phyloP scores from a whole-genome alignment of 2,888 invertebrate genomes.

The Schrankia costaestrigalis region DNA sequence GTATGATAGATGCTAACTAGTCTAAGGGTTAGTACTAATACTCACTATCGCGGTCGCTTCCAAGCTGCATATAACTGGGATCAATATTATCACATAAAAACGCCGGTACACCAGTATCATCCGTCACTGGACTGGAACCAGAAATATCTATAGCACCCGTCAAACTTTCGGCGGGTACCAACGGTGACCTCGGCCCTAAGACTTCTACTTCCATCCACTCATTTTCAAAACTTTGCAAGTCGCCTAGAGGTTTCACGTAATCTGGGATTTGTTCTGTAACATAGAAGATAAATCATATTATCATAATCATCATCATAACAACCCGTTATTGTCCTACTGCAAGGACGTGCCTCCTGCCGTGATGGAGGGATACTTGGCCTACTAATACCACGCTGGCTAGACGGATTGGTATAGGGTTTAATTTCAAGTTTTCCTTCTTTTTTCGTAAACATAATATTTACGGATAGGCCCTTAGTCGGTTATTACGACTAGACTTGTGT shows the following conservation, averaged over 20 bases:
- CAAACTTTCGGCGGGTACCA: slow-evolving; percentile 46
- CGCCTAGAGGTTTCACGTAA: slow-evolving; percentile 84
- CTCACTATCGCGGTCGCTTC: slow-evolving; percentile 74
- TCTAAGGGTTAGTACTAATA: too few species aligned
- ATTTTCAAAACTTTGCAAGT: slow-evolving; percentile 91
- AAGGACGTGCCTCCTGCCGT: too few species aligned
- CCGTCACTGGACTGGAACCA: slow-evolving; percentile 47
- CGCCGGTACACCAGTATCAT: slow-evolving; percentile 77
- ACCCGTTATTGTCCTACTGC: background rate
- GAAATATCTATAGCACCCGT: slow-evolving; percentile 60
- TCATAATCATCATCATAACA: background rate
- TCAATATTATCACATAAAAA: slow-evolving; percentile 82
- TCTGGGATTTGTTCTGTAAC: slow-evolving; percentile 56
- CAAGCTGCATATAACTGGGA: slow-evolving; percentile 77
- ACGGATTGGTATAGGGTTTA: too few species aligned
- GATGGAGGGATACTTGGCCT: too few species aligned
- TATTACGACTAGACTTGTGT: too few species aligned
- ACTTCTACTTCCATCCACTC: slow-evolving; percentile 96
- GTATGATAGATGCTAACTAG: too few species aligned
- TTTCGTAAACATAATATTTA: too few species aligned
- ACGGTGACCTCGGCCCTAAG: slow-evolving; percentile 78
- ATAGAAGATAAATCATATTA: background rate
- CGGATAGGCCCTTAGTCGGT: too few species aligned
- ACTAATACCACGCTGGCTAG: too few species aligned
- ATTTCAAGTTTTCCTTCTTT: too few species aligned